Conservation (phyloP, 2,113 vertebrate genomes). For the Bostrychus sinensis region DNA sequence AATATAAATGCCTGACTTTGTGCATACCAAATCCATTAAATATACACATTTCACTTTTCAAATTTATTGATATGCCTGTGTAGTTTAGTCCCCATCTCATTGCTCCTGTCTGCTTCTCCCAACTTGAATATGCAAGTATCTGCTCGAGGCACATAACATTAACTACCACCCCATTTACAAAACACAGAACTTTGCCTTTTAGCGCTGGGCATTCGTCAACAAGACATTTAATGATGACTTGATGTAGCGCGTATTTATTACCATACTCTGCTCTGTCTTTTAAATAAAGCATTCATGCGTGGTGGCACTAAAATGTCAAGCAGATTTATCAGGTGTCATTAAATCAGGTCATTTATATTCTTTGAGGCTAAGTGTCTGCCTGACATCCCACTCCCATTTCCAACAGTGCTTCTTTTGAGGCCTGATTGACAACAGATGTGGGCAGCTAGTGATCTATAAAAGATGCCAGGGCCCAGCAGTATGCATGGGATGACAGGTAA, state of each 20-base stretch:
- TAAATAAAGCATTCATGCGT: background rate
- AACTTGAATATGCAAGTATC: no score
- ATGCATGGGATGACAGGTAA: background rate
- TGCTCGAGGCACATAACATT: background rate
- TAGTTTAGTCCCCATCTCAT: background rate
- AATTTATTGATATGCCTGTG: background rate
- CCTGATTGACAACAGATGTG: conserved; percentile 1
- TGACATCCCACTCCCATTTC: conserved; percentile 10
- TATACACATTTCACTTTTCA: background rate
- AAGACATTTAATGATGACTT: background rate
- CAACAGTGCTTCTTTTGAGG: background rate
- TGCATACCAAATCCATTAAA: no score
- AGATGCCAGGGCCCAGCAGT: background rate
- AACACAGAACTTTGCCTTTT: background rate
- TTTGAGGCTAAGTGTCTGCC: background rate
- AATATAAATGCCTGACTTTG: no score
- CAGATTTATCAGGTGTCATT: background rate
- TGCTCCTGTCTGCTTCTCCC: background rate
- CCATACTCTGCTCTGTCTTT: background rate
- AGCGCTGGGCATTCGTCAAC: background rate
- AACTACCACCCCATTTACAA: background rate
- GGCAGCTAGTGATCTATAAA: background rate
- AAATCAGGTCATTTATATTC: background rate
- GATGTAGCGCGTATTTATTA: background rate
- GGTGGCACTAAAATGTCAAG: background rate